Percentiles rank a stretch among this genome's conserved stretches.
phyloP scores from a whole-genome alignment of 2,888 invertebrate genomes.

The Nomada flava region DNA sequence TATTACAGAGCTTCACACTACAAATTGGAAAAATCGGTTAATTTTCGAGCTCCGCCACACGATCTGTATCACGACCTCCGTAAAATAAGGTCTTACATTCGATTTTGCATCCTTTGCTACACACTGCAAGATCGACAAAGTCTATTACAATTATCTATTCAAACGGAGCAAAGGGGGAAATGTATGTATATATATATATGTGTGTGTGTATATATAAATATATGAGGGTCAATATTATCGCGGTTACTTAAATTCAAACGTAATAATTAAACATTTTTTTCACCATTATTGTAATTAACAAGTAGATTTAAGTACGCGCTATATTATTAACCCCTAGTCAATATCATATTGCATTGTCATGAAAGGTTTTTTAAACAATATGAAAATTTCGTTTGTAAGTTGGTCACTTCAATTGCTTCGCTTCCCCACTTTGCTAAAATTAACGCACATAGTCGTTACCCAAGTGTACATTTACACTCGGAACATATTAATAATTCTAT shows the following conservation, averaged over 20 bases:
- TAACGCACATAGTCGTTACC: constrained; percentile 44
- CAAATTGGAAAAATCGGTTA: constrained; percentile 60
- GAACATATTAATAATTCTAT: constrained; percentile 61
- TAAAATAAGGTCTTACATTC: constrained; percentile 48
- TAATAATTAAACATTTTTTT: constrained; percentile 17
- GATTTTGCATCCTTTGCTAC: constrained; percentile 45
- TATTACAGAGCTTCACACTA: constrained; percentile 49
- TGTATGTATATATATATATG: constrained; percentile 32
- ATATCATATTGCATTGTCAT: constrained; percentile 33
- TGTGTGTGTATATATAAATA: constrained; percentile 32
- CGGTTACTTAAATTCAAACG: constrained; percentile 36
- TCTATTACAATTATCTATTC: constrained; percentile 57
- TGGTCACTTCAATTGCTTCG: constrained; percentile 41
- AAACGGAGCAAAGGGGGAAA: constrained; percentile 64
- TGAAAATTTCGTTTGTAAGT: constrained; percentile 38
- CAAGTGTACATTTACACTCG: constrained; percentile 56
- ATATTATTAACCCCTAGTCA: constrained; percentile 47
- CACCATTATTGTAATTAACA: constrained; percentile 24
- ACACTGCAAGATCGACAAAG: constrained; percentile 49
- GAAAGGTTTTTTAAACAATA: constrained; percentile 36
- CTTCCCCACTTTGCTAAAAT: constrained; percentile 63
- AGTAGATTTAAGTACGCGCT: constrained; percentile 38
- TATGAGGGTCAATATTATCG: constrained; percentile 43
- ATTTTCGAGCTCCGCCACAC: constrained; percentile 67
- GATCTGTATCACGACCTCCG: constrained; percentile 54